Conservation (phyloP, 2,797 vertebrate genomes). For the Valencia hispanica region DNA sequence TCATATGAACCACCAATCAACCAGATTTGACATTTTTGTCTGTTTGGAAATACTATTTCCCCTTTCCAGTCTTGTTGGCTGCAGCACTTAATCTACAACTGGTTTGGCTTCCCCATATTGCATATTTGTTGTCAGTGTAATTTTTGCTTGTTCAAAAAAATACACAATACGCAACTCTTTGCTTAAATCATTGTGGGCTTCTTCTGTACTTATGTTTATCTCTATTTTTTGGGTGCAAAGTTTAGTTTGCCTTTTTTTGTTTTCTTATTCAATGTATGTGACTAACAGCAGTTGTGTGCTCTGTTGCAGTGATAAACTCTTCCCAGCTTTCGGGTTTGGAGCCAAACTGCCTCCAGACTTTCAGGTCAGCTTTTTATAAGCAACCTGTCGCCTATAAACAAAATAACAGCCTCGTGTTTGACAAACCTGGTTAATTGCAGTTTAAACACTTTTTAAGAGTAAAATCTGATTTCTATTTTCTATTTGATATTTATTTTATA, state of each 20-base stretch:
- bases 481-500: neutral
- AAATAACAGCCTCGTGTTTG: neutral
- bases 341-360: conserved; percentile 91
- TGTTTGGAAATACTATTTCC: neutral
- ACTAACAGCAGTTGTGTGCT: neutral
- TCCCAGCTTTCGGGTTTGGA: conserved; percentile 95
- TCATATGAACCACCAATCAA: neutral
- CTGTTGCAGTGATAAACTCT: conserved; percentile 88
- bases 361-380: conserved; percentile 78
- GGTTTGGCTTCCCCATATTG: neutral
- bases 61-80: neutral
- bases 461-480: neutral
- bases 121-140: neutral
- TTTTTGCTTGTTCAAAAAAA: neutral
- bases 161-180: neutral
- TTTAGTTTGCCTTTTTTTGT: no score
- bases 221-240: neutral
- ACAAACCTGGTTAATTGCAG: neutral
- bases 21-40: neutral
- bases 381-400: neutral
- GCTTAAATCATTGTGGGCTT: neutral
- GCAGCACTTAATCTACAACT: neutral
- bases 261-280: neutral
- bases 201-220: neutral
- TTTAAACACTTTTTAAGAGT: no score